Percentiles rank a stretch among this genome's conserved stretches.
Evolutionary conservation across 92 coral and sea anemone genomes (phyloP).

Genomic region (Paragorgia papillata): DNA sequence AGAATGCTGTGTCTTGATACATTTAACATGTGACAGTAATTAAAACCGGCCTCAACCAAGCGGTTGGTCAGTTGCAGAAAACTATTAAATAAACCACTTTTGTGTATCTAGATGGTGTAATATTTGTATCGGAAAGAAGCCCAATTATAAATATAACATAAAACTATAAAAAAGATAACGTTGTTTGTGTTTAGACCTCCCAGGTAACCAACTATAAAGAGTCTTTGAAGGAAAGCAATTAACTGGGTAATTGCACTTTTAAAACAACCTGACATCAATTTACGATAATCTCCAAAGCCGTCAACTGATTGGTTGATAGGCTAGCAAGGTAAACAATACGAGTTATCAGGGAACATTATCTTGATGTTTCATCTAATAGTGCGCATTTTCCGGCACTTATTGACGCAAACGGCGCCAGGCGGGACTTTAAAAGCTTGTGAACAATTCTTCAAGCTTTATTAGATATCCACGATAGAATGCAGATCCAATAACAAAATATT

Average conservation of each 20-base stretch:
- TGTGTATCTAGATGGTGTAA: neutral
- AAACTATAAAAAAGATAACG: constrained; percentile 44
- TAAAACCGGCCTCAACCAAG: constrained; percentile 29
- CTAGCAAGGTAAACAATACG: constrained; percentile 36
- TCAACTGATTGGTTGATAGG: constrained; percentile 66
- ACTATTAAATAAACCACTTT: neutral
- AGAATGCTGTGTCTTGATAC: constrained; percentile 23
- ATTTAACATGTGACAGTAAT: constrained; percentile 38
- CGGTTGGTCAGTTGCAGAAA: constrained; percentile 16
- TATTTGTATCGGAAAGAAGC: constrained; percentile 4
- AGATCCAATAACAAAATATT: constrained; percentile 66
- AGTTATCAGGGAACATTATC: constrained; percentile 44
- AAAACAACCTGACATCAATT: constrained; percentile 92
- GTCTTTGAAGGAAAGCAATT: constrained; percentile 46
- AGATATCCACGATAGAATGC: constrained; percentile 51
- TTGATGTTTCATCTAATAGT: constrained; percentile 42
- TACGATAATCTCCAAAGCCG: constrained; percentile 43
- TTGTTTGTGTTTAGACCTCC: constrained; percentile 52
- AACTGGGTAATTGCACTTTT: constrained; percentile 61
- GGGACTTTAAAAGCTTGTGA: constrained; percentile 64
- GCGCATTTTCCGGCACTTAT: constrained; percentile 45
- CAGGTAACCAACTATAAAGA: constrained; percentile 37
- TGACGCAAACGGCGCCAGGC: constrained; percentile 58
- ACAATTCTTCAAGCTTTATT: constrained; percentile 50
- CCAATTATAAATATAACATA: constrained; percentile 30